Base-by-base conservation (phyloP, 2,888 invertebrate genomes). In the Pherbina coryleti region DNA sequence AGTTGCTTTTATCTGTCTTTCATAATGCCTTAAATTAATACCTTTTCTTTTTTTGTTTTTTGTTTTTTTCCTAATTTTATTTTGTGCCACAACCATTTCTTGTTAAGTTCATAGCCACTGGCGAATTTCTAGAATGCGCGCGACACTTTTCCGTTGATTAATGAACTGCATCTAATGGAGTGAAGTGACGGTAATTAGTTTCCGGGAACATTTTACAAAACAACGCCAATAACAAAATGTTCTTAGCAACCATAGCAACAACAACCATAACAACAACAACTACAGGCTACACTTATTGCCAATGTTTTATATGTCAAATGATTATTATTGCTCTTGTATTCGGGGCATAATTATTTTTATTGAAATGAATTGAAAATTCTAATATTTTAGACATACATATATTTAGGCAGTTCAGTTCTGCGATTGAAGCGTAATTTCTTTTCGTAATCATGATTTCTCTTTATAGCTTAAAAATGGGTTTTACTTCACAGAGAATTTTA, bases 101-200 rank as follows among this genome's bases (percentile, higher is more conserved):
- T 37, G 37, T 8, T 37, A 8, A 7, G 8, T 37, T 37, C 14
- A 11, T 44, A 14, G 44, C 34, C 71, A 55, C 55, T n/a, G 55
- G 8, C 22, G 37, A 31, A 51, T 51, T 19, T 55, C 53, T 71
- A 14, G 34, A 53, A 11, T 44, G 11, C 3, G 44, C 14, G 44
- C 25, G 28, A 25, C 60, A 60, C 28, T 60, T 11, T 25, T 25
- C 9, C 28, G 60, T 11, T 60, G 25, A 22, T 22, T 22, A 60
- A 60, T 60, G 60, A 60, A 60, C 60, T 60, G 60, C 60, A 28
- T 60, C 60, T 60, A 60, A 60, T 28, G 60, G 22, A 9, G 60
- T 60, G 60, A 22, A 9, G 60, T 60, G 60, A 22, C 60, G 28
- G 60, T 22, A 60, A 60, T 60, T 60, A 28, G 60, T 28, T 60